phyloP scores from a whole-genome alignment of 1,140 invertebrate genomes.

The Megathymus violae region DNA sequence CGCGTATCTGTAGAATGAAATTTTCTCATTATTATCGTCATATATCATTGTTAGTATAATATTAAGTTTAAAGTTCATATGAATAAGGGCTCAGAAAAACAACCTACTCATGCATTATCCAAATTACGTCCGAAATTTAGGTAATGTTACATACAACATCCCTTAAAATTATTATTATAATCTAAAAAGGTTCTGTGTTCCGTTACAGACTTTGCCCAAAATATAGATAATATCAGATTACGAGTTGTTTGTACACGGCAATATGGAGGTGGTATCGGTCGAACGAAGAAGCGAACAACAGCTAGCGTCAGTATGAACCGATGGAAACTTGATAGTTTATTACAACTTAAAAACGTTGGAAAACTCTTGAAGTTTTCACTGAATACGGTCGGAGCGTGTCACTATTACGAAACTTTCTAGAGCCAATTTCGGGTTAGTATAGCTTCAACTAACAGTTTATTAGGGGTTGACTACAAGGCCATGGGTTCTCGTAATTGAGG shows the following conservation, averaged over 20 bases:
- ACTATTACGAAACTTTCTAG: background rate
- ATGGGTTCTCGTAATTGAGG: too few relatives aligned
- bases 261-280: background rate
- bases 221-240: too few relatives aligned
- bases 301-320: background rate
- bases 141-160: slow-evolving; percentile 4
- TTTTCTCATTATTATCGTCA: too few relatives aligned
- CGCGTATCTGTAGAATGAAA: too few relatives aligned
- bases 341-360: background rate
- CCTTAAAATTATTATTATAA: slow-evolving; percentile 12
- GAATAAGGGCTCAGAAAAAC: too few relatives aligned
- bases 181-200: slow-evolving; percentile 1
- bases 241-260: too few relatives aligned
- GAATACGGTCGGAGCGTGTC: background rate
- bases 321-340: background rate
- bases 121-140: slow-evolving; percentile 16
- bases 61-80: too few relatives aligned
- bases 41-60: too few relatives aligned
- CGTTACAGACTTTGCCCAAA: background rate
- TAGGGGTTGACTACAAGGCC: too few relatives aligned
- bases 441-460: too few relatives aligned
- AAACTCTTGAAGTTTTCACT: background rate
- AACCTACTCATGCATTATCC: slow-evolving; percentile 10
- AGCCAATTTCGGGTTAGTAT: too few relatives aligned
- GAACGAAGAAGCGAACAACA: background rate